A percentile compares a stretch with the other conserved stretches of the same genome.
These are phyloP conservation scores for Ephialtes manifestator DNA, from an alignment of 2,888 invertebrate genomes.

Conservation along the genomic window DNA sequence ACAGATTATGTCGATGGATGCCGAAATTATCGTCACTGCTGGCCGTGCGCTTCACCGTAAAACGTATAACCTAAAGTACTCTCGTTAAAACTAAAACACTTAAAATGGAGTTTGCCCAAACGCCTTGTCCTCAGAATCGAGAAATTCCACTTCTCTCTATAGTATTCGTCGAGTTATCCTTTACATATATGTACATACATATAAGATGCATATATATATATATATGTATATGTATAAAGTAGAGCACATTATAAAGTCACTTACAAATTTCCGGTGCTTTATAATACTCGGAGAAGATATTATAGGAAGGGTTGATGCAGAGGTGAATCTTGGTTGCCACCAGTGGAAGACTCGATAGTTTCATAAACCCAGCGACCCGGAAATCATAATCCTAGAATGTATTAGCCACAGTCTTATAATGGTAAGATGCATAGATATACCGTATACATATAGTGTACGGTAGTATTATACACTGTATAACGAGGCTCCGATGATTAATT, in stretches of 20 bases:
- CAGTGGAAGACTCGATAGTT: slow-evolving; percentile 45
- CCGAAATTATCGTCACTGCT: slow-evolving; percentile 72
- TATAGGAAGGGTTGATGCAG: slow-evolving; percentile 7
- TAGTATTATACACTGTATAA: slow-evolving; percentile 22
- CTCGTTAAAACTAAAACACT: slow-evolving; percentile 77
- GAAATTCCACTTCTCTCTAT: slow-evolving; percentile 31
- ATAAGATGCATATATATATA: background rate
- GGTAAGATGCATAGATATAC: slow-evolving; percentile 15
- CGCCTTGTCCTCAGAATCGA: slow-evolving; percentile 14
- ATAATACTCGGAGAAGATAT: slow-evolving; percentile 36
- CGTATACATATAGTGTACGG: slow-evolving; percentile 12
- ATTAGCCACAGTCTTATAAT: slow-evolving; percentile 41
- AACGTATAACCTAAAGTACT: slow-evolving; percentile 59
- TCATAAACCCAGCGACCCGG: slow-evolving; percentile 47
- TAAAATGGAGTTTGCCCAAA: slow-evolving; percentile 69
- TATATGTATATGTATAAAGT: background rate
- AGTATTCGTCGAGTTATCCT: background rate
- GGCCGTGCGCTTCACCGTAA: slow-evolving; percentile 69
- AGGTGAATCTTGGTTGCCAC: slow-evolving; percentile 11
- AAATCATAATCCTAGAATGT: slow-evolving; percentile 50
- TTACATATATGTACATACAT: background rate
- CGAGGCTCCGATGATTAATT: slow-evolving; percentile 34
- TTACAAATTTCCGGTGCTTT: slow-evolving; percentile 19
- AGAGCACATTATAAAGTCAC: slow-evolving; percentile 20
- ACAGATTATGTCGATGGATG: slow-evolving; percentile 68